Base-by-base conservation (phyloP, 2,797 vertebrate genomes). In the Sebastolobus altivelis region DNA sequence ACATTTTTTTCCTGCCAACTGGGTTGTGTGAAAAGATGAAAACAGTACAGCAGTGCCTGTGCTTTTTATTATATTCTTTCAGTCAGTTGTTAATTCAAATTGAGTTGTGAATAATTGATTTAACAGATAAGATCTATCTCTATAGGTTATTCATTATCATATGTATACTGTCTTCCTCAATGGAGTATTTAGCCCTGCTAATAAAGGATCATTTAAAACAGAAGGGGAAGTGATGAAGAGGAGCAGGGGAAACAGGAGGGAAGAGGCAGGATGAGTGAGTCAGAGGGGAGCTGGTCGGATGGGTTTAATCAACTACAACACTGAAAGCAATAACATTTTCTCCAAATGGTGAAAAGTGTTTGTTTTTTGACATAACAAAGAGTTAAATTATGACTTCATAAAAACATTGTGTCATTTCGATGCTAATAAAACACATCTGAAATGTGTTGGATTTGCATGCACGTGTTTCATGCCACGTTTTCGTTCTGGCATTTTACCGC, bases 341-440 rank as follows among this genome's bases (percentile, higher is more conserved):
- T 13, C 6, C 16, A 43, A 49, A 35, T 29, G 6, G 9, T 6
- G 2, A 12, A 27, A 67, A 35, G 8, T 40, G 49, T 38, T 8
- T 35, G 16, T 29, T 49, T 71, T 52, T 22, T 27, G 3, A n/a
- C 61, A 70, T 18, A 59, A 68, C 5, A 67, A 56, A 61, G 4
- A 76, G 65, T 78, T 72, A 49, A 80, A 72, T 4, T 12, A 58
- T 52, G 1, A 25, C 38, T 67, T 56, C 75, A 29, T 74, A 25
- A 46, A 18, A 3, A 3, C 65, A 54, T 8, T 22, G n/a, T 60
- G 38, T 81, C 25, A 80, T 40, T 79, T 35, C 1, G 2, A 29
- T 68, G 9, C 4, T 22, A 55, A n/a, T 55, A 3, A 60, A 82
- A 60, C 54, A 69, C 84, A 82, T 79, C 38, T 86, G 84, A 77